Conservation (phyloP, 2,113 vertebrate genomes). For the Rhinichthys klamathensis region DNA sequence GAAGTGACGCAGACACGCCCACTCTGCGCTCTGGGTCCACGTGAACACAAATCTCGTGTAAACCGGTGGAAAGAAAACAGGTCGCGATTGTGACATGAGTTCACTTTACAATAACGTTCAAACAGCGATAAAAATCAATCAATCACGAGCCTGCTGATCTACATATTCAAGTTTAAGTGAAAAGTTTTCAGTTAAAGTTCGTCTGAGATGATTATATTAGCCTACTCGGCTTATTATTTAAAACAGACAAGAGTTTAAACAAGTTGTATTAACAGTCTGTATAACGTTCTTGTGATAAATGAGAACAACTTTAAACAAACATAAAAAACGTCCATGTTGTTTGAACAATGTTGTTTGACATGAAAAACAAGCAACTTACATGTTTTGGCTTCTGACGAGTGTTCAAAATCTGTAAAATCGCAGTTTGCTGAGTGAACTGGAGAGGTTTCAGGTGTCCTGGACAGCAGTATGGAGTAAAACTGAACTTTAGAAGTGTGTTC, state of each 20-base stretch:
- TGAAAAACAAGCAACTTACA: constrained; percentile 25
- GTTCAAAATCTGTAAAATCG: neutral
- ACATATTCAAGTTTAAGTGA: neutral
- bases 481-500: neutral
- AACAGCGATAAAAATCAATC: neutral
- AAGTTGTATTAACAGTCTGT: neutral
- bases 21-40: constrained; percentile 49
- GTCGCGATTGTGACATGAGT: neutral
- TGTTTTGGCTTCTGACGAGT: neutral
- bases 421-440: neutral
- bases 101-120: neutral
- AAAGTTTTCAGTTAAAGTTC: neutral
- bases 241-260: neutral
- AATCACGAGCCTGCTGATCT: neutral
- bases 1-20: constrained; percentile 36
- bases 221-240: neutral
- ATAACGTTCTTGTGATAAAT: neutral
- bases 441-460: neutral
- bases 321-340: neutral
- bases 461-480: neutral
- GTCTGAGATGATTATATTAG: neutral
- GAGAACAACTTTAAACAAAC: neutral
- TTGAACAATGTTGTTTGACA: no score
- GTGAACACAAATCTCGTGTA: constrained; percentile 66
- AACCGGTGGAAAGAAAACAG: constrained; percentile 17